Evolutionary conservation across 2,113 vertebrate genomes (phyloP).

Genomic region (Cyprinus carpio): DNA sequence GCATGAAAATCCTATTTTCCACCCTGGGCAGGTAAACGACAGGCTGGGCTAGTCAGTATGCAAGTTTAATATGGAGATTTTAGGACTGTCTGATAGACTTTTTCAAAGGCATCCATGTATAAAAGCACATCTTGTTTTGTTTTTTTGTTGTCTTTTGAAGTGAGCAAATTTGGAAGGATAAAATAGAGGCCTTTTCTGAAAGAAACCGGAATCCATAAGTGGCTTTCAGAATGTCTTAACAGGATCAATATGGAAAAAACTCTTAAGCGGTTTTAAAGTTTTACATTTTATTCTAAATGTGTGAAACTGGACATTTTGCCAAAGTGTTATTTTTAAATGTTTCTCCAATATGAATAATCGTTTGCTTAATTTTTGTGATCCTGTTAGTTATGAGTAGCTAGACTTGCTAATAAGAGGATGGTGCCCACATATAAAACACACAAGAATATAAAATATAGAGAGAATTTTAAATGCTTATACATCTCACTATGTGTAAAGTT

Average conservation of each 20-base stretch:
- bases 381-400: no score
- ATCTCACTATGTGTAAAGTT: neutral
- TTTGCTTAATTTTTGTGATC: neutral
- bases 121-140: constrained; percentile 58
- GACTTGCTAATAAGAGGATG: no score
- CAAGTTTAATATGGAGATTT: constrained; percentile 72
- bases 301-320: neutral
- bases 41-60: constrained; percentile 64
- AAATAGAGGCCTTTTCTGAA: neutral
- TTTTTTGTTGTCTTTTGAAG: neutral
- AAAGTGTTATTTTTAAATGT: neutral
- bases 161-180: neutral
- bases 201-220: constrained; percentile 45
- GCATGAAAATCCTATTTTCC: constrained; percentile 72
- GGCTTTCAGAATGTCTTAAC: constrained; percentile 11
- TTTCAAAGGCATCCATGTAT: constrained; percentile 70
- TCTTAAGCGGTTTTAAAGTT: neutral
- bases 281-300: neutral
- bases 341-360: neutral
- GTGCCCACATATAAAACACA: no score
- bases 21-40: constrained; percentile 68
- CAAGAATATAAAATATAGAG: no score
- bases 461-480: no score
- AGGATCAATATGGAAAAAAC: neutral
- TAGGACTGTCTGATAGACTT: constrained; percentile 62